phyloP scores from a whole-genome alignment of 1,140 invertebrate species.

The Hyphantria cunea region DNA sequence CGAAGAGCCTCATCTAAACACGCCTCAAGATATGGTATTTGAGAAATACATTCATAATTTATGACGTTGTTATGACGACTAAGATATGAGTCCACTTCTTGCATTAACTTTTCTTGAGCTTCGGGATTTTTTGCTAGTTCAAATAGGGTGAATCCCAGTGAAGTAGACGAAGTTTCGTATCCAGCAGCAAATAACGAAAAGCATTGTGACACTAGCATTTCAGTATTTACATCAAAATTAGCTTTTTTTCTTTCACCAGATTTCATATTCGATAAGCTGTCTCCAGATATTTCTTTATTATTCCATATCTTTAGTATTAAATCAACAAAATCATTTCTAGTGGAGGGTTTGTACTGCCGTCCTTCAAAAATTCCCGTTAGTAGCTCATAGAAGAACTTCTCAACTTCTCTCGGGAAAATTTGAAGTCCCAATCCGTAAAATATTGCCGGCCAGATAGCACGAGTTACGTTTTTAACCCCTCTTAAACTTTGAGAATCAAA shows the following conservation, averaged over 20 bases:
- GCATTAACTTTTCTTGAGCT: conserved; percentile 70
- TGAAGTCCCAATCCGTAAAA: conserved; percentile 37
- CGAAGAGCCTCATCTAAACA: conserved; percentile 40
- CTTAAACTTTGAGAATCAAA: conserved; percentile 23
- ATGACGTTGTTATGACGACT: conserved; percentile 57
- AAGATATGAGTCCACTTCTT: conserved; percentile 80
- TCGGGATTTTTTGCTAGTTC: conserved; percentile 74
- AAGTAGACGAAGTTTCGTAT: conserved; percentile 78
- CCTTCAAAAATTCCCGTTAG: conserved; percentile 28
- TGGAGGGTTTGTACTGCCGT: conserved; percentile 25
- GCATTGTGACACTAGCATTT: conserved; percentile 84
- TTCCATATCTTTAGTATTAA: conserved; percentile 37
- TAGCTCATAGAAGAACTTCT: conserved; percentile 29
- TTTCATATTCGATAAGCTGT: conserved; percentile 32
- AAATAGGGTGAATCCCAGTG: conserved; percentile 78
- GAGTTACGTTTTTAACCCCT: conserved; percentile 7
- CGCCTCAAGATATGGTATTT: conserved; percentile 56
- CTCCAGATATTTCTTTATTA: conserved; percentile 29
- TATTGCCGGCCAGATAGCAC: conserved; percentile 35
- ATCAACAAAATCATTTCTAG: conserved; percentile 43
- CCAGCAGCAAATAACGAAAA: conserved; percentile 85
- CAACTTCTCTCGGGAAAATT: conserved; percentile 4
- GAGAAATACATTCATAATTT: conserved; percentile 57
- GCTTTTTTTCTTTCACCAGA: conserved; percentile 15
- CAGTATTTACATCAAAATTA: conserved; percentile 44